phyloP scores from a whole-genome alignment of 2,113 vertebrate genomes.

The Neopipo cinnamomea region DNA sequence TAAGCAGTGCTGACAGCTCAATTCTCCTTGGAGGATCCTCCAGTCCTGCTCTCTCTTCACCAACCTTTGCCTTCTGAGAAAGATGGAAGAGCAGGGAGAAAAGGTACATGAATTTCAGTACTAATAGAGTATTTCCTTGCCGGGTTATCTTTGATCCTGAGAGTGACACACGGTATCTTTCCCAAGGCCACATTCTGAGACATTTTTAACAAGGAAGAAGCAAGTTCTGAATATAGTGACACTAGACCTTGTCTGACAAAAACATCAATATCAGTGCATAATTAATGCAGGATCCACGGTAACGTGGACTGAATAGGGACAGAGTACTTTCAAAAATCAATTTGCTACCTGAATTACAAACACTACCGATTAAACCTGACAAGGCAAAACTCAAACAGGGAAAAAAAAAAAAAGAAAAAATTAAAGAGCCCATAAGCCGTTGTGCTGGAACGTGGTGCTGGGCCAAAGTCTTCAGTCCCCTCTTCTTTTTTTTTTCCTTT shows the following conservation, averaged over 20 bases:
- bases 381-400: conserved; percentile 45
- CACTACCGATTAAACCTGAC: conserved; percentile 66
- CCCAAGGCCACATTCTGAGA: conserved; percentile 68
- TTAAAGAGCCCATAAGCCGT: background rate
- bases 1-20: background rate
- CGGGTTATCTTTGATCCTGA: conserved; percentile 49
- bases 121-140: conserved; percentile 49
- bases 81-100: background rate
- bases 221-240: conserved; percentile 73
- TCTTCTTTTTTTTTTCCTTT: background rate
- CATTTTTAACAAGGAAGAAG: conserved; percentile 71
- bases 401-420: background rate
- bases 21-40: conserved; percentile 19
- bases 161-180: conserved; percentile 51
- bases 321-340: conserved; percentile 77
- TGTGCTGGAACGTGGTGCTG: background rate
- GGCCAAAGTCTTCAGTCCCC: background rate
- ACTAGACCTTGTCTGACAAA: conserved; percentile 76
- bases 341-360: conserved; percentile 78
- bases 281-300: conserved; percentile 73
- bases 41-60: background rate
- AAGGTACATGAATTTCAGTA: conserved; percentile 9
- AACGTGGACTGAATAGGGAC: conserved; percentile 68
- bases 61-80: background rate
- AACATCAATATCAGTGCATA: conserved; percentile 77